Evolutionary conservation across 2,113 vertebrate species (phyloP).

Genomic region (Neolamprologus modestus): DNA sequence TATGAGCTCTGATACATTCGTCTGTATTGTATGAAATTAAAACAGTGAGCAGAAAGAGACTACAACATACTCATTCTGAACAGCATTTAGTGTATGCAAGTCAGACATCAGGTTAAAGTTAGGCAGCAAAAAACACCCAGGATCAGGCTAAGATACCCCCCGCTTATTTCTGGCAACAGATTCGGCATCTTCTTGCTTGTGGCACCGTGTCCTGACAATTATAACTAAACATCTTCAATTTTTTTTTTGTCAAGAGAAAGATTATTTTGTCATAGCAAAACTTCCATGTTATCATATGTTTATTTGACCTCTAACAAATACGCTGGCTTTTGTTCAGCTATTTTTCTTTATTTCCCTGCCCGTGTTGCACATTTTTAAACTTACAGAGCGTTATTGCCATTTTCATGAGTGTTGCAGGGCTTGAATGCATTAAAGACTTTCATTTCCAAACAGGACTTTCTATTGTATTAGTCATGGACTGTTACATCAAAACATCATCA

Average conservation of each 20-base stretch:
- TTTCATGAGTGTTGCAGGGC: background rate
- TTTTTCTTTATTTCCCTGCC: background rate
- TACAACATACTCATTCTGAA: background rate
- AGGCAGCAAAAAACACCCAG: background rate
- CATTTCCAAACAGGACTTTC: fast-evolving
- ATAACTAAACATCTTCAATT: background rate
- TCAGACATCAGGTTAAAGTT: background rate
- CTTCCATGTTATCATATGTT: background rate
- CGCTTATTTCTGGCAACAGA: background rate
- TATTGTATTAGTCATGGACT: background rate
- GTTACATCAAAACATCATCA: background rate
- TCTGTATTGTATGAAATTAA: background rate
- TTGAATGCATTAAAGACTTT: background rate
- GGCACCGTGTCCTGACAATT: background rate
- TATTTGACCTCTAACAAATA: background rate
- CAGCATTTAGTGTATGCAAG: background rate
- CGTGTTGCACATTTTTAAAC: background rate
- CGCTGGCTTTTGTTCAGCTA: background rate
- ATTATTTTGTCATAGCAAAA: background rate
- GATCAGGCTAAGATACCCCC: background rate
- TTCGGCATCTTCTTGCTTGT: background rate
- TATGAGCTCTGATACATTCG: background rate
- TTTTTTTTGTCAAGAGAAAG: background rate
- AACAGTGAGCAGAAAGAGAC: background rate
- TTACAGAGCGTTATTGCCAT: background rate